Conservation (phyloP, 2,113 vertebrate genomes). For the Hydropotes inermis region DNA sequence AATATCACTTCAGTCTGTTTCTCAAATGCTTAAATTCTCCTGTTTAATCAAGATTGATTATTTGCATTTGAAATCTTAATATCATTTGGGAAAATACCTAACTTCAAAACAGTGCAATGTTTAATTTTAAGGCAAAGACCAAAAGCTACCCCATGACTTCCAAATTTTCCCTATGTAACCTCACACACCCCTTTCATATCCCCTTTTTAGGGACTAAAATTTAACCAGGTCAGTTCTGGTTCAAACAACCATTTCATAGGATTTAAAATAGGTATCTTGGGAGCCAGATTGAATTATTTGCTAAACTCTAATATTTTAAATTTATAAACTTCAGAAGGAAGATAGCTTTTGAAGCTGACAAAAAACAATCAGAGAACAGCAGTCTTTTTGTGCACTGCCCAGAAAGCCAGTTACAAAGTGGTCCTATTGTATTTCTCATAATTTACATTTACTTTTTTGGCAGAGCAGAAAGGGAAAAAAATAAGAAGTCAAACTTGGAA, state of each 20-base stretch:
- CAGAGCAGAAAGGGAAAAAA: slow-evolving; percentile 70
- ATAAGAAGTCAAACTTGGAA: slow-evolving; percentile 50
- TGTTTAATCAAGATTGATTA: not conserved
- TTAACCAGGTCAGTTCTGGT: not conserved
- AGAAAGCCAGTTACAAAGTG: slow-evolving; percentile 73
- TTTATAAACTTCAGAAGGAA: slow-evolving; percentile 76
- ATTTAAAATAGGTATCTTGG: not conserved
- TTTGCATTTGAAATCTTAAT: not conserved
- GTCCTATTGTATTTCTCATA: slow-evolving; percentile 71
- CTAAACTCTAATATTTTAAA: slow-evolving; percentile 72
- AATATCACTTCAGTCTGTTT: slow-evolving; percentile 25
- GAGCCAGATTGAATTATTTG: slow-evolving; percentile 21
- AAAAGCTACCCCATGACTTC: not conserved
- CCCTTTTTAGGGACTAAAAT: not conserved
- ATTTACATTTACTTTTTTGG: slow-evolving; percentile 78
- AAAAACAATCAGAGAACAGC: slow-evolving; percentile 73
- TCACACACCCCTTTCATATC: not conserved
- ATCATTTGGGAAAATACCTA: slow-evolving; percentile 24
- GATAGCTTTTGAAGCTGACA: slow-evolving; percentile 75
- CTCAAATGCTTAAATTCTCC: not conserved
- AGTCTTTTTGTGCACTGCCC: slow-evolving; percentile 72
- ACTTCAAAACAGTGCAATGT: not conserved
- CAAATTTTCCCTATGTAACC: not conserved
- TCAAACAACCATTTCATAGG: not conserved
- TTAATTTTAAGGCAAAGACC: slow-evolving; percentile 15